A percentile compares a stretch with the other conserved stretches of the same genome.
These are phyloP conservation scores for Strigamia maritima DNA, from an alignment of 2,888 invertebrate genomes.

Conservation along the genomic window DNA sequence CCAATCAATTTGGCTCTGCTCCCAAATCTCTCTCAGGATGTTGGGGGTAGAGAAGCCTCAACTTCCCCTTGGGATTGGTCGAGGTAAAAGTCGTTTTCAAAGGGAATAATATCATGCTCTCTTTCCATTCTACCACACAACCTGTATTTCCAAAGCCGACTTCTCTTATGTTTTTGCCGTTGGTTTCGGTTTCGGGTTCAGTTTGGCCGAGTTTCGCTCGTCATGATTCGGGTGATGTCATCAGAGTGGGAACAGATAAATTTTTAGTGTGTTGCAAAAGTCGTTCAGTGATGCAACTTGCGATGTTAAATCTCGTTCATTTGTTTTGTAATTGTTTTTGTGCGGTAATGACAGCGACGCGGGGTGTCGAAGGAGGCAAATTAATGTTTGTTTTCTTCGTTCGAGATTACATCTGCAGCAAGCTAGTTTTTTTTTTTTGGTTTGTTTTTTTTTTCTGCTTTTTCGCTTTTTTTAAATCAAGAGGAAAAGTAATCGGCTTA, in stretches of 20 bases:
- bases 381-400: constrained; percentile 30
- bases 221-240: background rate
- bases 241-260: background rate
- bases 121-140: background rate
- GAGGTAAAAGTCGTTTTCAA: constrained; percentile 30
- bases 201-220: background rate
- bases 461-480: background rate
- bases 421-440: background rate
- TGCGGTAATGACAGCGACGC: constrained; percentile 21
- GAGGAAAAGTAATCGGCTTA: constrained; percentile 34
- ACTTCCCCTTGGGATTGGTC: constrained; percentile 31
- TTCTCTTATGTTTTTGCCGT: background rate
- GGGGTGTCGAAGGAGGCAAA: constrained; percentile 24
- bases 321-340: constrained; percentile 30
- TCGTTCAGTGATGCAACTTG: background rate
- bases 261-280: background rate
- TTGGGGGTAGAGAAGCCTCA: constrained; percentile 36
- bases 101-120: constrained; percentile 20
- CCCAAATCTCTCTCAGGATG: constrained; percentile 39
- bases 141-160: background rate
- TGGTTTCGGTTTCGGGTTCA: constrained; percentile 5
- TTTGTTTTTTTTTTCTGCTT: background rate
- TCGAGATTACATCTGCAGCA: constrained; percentile 18
- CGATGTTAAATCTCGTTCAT: constrained; percentile 31
- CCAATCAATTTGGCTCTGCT: constrained; percentile 40